Conservation (phyloP, 2,888 invertebrate species). For the Perizoma flavofasciatum region DNA sequence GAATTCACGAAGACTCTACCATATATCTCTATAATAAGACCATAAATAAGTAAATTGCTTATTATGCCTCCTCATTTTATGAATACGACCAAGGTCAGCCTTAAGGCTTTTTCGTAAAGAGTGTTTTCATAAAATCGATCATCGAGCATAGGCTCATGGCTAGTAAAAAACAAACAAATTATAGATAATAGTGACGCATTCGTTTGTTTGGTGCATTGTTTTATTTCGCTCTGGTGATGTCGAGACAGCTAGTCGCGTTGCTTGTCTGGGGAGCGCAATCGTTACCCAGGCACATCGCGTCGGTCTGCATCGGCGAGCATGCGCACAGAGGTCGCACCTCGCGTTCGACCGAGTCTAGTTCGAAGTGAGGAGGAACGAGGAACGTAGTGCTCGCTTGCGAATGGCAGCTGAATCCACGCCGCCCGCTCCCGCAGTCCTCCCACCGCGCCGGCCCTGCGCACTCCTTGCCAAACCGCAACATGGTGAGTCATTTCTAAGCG, state of each 20-base stretch:
- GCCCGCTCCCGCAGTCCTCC: constrained; percentile 77
- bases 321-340: constrained; percentile 62
- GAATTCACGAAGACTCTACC: too few species aligned
- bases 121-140: too few species aligned
- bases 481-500: constrained; percentile 80
- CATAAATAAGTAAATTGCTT: too few species aligned
- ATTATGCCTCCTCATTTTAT: too few species aligned
- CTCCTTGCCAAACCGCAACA: constrained; percentile 77
- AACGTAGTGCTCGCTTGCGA: constrained; percentile 60
- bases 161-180: constrained; percentile 45
- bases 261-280: constrained; percentile 76
- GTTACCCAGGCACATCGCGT: constrained; percentile 73
- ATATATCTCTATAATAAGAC: too few species aligned
- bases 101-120: too few species aligned
- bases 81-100: too few species aligned
- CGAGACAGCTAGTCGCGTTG: constrained; percentile 78
- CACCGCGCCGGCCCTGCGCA: constrained; percentile 77
- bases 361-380: constrained; percentile 68
- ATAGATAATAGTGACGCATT: constrained; percentile 52
- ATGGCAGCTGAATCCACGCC: constrained; percentile 66
- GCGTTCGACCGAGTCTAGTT: constrained; percentile 60
- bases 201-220: constrained; percentile 68
- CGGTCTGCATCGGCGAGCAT: constrained; percentile 79
- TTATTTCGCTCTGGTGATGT: constrained; percentile 63
- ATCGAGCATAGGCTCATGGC: constrained; percentile 4